A percentile compares a stretch with the other conserved stretches of the same genome.
phyloP scores from a whole-genome alignment of 2,888 invertebrate genomes.

The Cordilura impudica region DNA sequence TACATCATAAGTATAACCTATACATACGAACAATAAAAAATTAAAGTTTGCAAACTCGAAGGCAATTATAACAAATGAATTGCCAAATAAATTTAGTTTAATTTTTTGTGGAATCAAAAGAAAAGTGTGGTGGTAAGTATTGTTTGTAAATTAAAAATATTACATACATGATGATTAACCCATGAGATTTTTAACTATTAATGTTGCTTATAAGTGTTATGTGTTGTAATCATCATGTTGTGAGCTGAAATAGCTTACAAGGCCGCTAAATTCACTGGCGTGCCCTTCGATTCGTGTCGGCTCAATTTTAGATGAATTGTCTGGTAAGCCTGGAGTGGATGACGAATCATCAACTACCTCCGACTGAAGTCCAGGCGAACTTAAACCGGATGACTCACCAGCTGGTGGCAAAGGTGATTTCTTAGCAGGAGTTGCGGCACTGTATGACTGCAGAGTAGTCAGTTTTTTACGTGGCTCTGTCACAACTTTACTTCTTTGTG shows the following conservation, averaged over 20 bases:
- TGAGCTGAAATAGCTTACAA: conserved; percentile 95
- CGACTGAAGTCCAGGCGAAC: conserved; percentile 68
- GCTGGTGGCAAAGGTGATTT: conserved; percentile 71
- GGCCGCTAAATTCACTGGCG: conserved; percentile 89
- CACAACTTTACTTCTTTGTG: conserved; percentile 43
- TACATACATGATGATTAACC: neutral
- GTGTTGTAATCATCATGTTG: conserved; percentile 93
- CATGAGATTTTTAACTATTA: conserved; percentile 20
- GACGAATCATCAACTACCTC: conserved; percentile 69
- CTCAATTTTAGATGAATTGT: conserved; percentile 55
- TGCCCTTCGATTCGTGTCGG: conserved; percentile 63
- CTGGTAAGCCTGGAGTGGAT: conserved; percentile 74
- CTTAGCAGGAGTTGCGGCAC: conserved; percentile 60
- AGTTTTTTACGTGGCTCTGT: conserved; percentile 72
- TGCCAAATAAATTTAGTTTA: neutral
- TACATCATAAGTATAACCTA: too few relatives aligned
- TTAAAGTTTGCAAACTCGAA: neutral
- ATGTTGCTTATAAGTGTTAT: conserved; percentile 77
- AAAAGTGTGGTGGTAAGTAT: neutral
- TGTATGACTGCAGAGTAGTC: conserved; percentile 75
- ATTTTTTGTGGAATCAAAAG: neutral
- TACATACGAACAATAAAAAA: neutral
- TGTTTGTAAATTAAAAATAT: too few relatives aligned
- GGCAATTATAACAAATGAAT: too few relatives aligned
- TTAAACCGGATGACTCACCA: conserved; percentile 69